These are phyloP conservation scores for Gnathonemus longibarbis DNA, from an alignment of 2,113 vertebrate species.

Conservation along the genomic window DNA sequence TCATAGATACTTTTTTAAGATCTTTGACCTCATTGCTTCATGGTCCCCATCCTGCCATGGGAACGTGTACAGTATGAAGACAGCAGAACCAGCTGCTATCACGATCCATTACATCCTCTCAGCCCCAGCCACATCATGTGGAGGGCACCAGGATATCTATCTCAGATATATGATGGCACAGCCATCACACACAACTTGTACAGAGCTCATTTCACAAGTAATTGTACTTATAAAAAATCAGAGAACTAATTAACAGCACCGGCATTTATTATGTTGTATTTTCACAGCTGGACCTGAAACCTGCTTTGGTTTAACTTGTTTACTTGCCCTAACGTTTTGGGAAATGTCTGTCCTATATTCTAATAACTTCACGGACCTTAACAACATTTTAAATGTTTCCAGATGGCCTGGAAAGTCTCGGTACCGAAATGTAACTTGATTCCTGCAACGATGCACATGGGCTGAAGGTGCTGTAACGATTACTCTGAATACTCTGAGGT, in stretches of 20 bases:
- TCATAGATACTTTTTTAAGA: background rate
- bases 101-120: background rate
- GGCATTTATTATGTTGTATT: background rate
- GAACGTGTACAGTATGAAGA: background rate
- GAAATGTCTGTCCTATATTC: slow-evolving; percentile 9
- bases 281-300: background rate
- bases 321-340: slow-evolving; percentile 3
- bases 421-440: background rate
- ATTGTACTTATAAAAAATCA: slow-evolving; percentile 4
- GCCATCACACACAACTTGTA: background rate
- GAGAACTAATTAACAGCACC: background rate
- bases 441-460: background rate
- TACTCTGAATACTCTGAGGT: background rate
- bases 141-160: background rate
- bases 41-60: background rate
- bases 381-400: slow-evolving; percentile 7
- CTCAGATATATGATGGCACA: background rate
- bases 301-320: slow-evolving; percentile 3
- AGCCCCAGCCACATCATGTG: background rate
- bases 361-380: background rate
- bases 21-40: background rate
- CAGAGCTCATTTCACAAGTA: background rate
- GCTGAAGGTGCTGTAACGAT: background rate
- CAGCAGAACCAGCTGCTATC: background rate
- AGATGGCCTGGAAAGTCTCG: background rate